phyloP scores from a whole-genome alignment of 2,113 vertebrate genomes.

The Alexandromys fortis region DNA sequence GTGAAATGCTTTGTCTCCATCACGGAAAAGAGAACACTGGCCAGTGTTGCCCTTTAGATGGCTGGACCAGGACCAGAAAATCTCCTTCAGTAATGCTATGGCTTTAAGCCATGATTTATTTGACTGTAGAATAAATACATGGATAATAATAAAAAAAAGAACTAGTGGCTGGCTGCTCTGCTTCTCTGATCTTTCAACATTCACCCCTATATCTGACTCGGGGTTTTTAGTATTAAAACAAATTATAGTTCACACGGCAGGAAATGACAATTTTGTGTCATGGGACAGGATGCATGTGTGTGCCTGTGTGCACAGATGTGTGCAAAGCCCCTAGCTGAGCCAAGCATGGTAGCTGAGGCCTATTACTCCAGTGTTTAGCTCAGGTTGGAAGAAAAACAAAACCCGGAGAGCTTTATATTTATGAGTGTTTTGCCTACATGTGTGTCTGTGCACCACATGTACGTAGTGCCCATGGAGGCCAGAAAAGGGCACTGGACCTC shows the following conservation, averaged over 20 bases:
- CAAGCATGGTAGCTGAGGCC: background rate
- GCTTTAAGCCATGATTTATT: slow-evolving; percentile 69
- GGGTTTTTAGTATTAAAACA: too few species aligned
- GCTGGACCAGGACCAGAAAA: slow-evolving; percentile 5
- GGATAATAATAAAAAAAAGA: background rate
- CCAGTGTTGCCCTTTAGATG: slow-evolving; percentile 50
- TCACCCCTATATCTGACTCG: too few species aligned
- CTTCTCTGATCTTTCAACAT: too few species aligned
- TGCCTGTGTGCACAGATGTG: background rate
- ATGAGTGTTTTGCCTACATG: background rate
- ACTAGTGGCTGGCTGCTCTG: too few species aligned
- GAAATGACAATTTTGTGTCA: background rate
- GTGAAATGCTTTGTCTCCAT: slow-evolving; percentile 54
- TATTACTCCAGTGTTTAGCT: background rate
- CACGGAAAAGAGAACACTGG: slow-evolving; percentile 48
- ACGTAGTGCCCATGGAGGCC: background rate
- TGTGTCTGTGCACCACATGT: background rate
- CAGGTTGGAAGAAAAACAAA: background rate
- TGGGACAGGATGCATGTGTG: background rate
- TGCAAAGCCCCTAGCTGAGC: background rate
- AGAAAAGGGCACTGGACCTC: background rate
- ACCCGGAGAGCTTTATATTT: background rate
- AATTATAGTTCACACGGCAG: too few species aligned
- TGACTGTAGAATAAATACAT: slow-evolving; percentile 80
- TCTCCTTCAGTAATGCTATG: slow-evolving; percentile 53